These are phyloP conservation scores for Alces alces DNA, from an alignment of 2,113 vertebrate genomes.

Conservation along the genomic window DNA sequence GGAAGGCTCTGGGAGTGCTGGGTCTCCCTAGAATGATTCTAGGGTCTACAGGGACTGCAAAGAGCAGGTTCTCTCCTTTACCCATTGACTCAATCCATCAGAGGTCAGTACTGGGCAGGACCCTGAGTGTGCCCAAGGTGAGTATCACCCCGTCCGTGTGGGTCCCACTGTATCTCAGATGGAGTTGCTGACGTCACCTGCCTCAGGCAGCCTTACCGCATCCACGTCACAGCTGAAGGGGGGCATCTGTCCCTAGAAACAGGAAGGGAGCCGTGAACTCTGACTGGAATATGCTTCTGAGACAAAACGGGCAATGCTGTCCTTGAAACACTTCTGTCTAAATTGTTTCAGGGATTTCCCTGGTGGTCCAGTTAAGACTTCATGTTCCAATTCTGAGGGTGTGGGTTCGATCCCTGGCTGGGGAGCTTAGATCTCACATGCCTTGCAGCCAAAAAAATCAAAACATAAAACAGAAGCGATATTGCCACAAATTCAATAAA, in stretches of 20 bases:
- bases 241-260: fast-evolving
- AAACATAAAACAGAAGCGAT: not conserved
- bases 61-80: not conserved
- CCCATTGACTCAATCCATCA: too few relatives aligned
- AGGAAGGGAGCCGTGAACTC: fast-evolving
- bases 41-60: not conserved
- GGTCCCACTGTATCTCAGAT: not conserved
- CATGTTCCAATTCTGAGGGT: not conserved
- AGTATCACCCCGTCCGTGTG: fast-evolving
- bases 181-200: fast-evolving
- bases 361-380: not conserved
- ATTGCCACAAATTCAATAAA: not conserved
- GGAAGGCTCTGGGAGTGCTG: not conserved
- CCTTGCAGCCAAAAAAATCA: not conserved
- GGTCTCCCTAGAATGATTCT: fast-evolving
- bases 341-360: not conserved
- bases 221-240: too few relatives aligned
- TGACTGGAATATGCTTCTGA: not conserved
- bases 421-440: not conserved
- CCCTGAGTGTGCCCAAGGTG: too few relatives aligned
- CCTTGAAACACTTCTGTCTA: not conserved
- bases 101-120: not conserved
- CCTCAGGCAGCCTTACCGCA: not conserved
- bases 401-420: not conserved
- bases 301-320: fast-evolving